Evolutionary conservation across 2,113 vertebrate genomes (phyloP).

Genomic region (Pelobates fuscus): DNA sequence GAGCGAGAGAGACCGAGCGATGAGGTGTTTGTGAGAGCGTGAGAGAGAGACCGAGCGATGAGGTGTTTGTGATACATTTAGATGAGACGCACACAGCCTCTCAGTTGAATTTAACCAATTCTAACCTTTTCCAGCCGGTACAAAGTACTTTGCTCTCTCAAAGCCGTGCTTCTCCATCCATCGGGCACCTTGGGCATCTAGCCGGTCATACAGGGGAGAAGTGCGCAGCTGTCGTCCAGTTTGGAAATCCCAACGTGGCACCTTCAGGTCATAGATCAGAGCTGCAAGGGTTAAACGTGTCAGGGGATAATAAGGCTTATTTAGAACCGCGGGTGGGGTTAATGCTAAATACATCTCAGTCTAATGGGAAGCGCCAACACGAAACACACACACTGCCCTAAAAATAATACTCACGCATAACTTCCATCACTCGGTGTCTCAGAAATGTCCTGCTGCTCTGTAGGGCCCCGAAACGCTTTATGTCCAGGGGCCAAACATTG

Average conservation of each 20-base stretch:
- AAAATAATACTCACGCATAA: constrained; percentile 86
- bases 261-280: constrained; percentile 89
- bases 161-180: constrained; percentile 99
- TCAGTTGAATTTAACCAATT: too few relatives aligned
- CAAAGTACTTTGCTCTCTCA: constrained; percentile 93
- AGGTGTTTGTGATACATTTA: too few relatives aligned
- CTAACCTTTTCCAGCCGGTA: constrained; percentile 90
- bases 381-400: too few relatives aligned
- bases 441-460: constrained; percentile 97
- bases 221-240: constrained; percentile 93
- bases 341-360: too few relatives aligned
- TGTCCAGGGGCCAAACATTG: constrained; percentile 91
- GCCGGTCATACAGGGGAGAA: constrained; percentile 90
- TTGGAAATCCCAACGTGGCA: constrained; percentile 98
- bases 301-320: not conserved
- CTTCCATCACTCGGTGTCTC: constrained; percentile 96
- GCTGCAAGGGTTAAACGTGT: constrained; percentile 65
- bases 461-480: constrained; percentile 91
- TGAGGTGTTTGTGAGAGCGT: too few relatives aligned
- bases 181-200: constrained; percentile 91
- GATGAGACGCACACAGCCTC: too few relatives aligned
- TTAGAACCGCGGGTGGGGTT: too few relatives aligned
- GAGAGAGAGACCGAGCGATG: too few relatives aligned
- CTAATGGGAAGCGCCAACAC: too few relatives aligned
- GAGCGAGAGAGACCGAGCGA: too few relatives aligned